These are phyloP conservation scores for Ochotona princeps DNA, from an alignment of 2,113 vertebrate species.

Conservation along the genomic window DNA sequence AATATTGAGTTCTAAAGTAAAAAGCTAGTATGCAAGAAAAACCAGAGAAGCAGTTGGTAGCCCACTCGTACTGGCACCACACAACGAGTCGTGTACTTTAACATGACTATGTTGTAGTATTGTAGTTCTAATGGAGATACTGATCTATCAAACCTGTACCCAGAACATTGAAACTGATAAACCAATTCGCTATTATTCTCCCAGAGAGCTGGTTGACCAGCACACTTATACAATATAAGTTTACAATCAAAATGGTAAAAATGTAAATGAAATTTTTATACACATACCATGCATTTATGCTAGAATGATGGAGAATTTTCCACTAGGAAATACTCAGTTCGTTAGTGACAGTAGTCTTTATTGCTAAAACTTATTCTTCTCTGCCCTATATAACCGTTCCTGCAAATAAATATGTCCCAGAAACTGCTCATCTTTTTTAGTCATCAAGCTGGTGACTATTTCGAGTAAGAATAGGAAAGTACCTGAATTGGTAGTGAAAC, in stretches of 20 bases:
- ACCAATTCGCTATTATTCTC: neutral
- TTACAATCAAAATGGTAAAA: neutral
- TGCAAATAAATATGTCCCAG: neutral
- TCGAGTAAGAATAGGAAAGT: neutral
- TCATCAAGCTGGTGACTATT: neutral
- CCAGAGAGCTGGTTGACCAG: neutral
- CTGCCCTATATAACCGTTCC: neutral
- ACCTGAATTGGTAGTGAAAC: conserved; percentile 45
- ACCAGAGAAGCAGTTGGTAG: neutral
- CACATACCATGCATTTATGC: neutral
- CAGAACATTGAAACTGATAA: neutral
- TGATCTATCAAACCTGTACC: neutral
- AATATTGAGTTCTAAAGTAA: neutral
- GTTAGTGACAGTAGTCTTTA: neutral
- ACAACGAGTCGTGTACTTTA: neutral
- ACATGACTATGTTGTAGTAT: neutral
- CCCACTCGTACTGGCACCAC: neutral
- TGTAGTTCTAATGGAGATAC: neutral
- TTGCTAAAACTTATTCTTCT: neutral
- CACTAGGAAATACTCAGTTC: neutral
- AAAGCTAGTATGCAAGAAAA: neutral
- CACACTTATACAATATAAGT: neutral
- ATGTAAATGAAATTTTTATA: neutral
- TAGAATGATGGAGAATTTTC: neutral
- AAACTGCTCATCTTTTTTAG: neutral